Conservation (phyloP, 1,140 invertebrate genomes). For the Zaprionus kolodkinae region DNA sequence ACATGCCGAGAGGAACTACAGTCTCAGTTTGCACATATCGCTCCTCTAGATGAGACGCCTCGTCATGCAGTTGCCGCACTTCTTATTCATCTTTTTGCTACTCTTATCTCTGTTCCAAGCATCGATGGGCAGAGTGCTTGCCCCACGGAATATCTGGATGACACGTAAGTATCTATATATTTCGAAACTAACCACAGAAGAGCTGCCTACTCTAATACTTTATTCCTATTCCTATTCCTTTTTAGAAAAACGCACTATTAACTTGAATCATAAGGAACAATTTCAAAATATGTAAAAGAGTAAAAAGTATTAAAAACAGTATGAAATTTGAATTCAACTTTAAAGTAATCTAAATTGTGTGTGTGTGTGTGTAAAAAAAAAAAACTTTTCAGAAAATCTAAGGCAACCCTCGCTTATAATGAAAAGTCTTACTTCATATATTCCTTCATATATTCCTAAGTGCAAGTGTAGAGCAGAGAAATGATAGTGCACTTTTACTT, state of each 20-base stretch:
- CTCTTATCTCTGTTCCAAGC: background rate
- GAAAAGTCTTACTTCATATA: background rate
- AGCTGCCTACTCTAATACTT: too few species aligned
- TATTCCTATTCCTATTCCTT: too few species aligned
- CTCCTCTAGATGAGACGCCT: background rate
- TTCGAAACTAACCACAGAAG: too few species aligned
- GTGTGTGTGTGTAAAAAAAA: too few species aligned
- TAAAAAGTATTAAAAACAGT: background rate
- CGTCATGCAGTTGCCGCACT: background rate
- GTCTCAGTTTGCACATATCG: background rate
- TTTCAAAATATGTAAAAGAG: background rate
- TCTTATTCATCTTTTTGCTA: background rate
- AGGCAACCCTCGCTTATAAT: background rate
- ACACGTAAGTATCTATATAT: background rate
- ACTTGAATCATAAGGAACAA: background rate
- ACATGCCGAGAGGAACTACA: background rate
- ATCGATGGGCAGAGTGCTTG: background rate
- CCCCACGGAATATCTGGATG: background rate
- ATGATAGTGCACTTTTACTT: background rate
- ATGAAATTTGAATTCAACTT: background rate
- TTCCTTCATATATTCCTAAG: background rate
- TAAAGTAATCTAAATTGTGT: background rate
- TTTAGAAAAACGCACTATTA: background rate
- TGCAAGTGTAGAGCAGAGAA: too few species aligned
- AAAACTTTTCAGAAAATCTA: too few species aligned